A percentile compares a stretch with the other conserved stretches of the same genome.
Evolutionary conservation across 35 echinoderm and acorn worm species (phyloP).

Genomic region (Apostichopus parvimensis): DNA sequence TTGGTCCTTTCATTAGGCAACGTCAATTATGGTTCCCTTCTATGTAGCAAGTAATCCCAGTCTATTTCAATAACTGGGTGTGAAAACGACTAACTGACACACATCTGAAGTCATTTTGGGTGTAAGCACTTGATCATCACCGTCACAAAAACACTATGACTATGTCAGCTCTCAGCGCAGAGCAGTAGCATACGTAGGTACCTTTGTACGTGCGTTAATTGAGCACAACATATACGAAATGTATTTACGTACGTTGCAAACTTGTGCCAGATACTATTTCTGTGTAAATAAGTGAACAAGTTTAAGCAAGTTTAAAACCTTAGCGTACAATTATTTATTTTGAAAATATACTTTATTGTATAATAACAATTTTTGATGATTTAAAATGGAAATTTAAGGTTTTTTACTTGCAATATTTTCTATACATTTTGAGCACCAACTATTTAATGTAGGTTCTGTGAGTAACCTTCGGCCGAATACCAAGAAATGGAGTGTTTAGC

Average conservation of each 20-base stretch:
- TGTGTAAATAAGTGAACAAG: too few relatives aligned
- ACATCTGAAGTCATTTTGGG: conserved; percentile 44
- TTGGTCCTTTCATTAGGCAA: conserved; percentile 60
- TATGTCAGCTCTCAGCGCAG: neutral
- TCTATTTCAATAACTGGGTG: conserved; percentile 37
- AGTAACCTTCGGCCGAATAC: conserved; percentile 24
- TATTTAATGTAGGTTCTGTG: neutral
- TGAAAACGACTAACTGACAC: conserved; percentile 49
- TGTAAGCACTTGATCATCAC: conserved; percentile 49
- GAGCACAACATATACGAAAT: neutral
- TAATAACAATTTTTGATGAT: too few relatives aligned
- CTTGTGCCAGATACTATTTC: neutral
- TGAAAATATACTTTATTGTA: too few relatives aligned
- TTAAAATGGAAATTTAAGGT: too few relatives aligned
- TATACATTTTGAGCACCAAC: neutral
- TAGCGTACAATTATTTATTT: too few relatives aligned
- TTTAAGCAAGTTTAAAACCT: too few relatives aligned
- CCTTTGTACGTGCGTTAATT: neutral
- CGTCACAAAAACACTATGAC: conserved; percentile 14
- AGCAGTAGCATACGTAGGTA: neutral
- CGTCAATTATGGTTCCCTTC: conserved; percentile 21
- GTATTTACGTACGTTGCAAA: neutral
- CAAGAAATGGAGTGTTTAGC: neutral
- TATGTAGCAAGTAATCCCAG: conserved; percentile 11
- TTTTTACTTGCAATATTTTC: too few relatives aligned